Evolutionary conservation across 2,113 vertebrate genomes (phyloP).

Genomic region (Tautogolabrus adspersus): DNA sequence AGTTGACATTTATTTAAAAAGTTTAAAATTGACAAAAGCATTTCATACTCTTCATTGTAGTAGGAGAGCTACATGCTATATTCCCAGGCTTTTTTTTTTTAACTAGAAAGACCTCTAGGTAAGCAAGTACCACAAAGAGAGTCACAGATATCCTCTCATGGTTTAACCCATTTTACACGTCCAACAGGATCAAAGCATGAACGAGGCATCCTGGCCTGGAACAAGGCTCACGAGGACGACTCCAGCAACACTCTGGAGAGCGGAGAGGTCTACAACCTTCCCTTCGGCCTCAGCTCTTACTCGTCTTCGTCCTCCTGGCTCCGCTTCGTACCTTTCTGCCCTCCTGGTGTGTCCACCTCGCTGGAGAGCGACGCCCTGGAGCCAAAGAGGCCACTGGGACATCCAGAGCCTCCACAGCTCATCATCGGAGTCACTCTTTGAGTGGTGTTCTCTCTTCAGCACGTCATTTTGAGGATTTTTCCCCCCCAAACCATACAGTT

Average conservation of each 20-base stretch:
- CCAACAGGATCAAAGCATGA: conserved; percentile 89
- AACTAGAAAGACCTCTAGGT: not conserved
- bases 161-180: conserved; percentile 20
- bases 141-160: not conserved
- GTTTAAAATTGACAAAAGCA: too few species aligned
- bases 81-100: not conserved
- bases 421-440: conserved; percentile 68
- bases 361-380: conserved; percentile 41
- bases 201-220: conserved; percentile 90
- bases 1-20: too few species aligned
- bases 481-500: conserved; percentile 2
- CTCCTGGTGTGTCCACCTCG: conserved; percentile 53
- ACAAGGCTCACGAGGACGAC: conserved; percentile 80
- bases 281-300: conserved; percentile 87
- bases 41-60: too few species aligned
- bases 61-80: not conserved
- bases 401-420: conserved; percentile 62
- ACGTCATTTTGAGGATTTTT: conserved; percentile 15
- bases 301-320: conserved; percentile 81
- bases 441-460: conserved; percentile 12
- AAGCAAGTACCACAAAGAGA: not conserved
- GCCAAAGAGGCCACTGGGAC: conserved; percentile 54
- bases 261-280: conserved; percentile 88
- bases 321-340: conserved; percentile 88
- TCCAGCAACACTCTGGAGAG: conserved; percentile 69